These are phyloP conservation scores for Natrix natrix DNA, from an alignment of 2,797 vertebrate species.

Conservation along the genomic window DNA sequence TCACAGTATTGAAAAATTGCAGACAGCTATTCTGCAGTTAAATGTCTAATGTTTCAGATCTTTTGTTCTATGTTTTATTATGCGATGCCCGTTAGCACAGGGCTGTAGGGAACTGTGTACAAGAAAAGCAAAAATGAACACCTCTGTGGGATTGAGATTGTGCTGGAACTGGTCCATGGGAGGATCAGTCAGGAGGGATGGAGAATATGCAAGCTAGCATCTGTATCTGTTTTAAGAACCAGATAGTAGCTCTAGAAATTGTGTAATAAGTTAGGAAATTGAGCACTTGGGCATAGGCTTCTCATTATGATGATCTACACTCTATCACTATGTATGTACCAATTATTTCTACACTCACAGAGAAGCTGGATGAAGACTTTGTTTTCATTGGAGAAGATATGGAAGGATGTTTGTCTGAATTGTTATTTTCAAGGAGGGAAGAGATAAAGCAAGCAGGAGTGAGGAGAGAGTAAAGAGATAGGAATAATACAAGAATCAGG, in stretches of 20 bases:
- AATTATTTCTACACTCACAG: neutral
- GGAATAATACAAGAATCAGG: neutral
- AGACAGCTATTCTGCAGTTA: slow-evolving; percentile 19
- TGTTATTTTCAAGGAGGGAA: neutral
- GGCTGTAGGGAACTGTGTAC: neutral
- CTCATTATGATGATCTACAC: neutral
- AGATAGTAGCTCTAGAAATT: neutral
- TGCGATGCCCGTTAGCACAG: slow-evolving; percentile 3
- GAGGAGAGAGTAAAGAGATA: neutral
- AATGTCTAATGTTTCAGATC: slow-evolving; percentile 38
- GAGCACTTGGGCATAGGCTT: neutral
- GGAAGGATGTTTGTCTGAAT: neutral
- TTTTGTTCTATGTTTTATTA: slow-evolving; percentile 44
- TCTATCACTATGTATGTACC: neutral
- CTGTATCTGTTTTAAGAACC: neutral
- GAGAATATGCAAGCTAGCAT: neutral
- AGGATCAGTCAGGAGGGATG: neutral
- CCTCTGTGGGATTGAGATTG: neutral
- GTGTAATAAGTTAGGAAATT: neutral
- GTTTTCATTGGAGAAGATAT: neutral
- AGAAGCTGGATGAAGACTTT: neutral
- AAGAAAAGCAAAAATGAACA: neutral
- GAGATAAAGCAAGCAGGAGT: neutral
- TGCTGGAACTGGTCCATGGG: neutral
- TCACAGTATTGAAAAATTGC: slow-evolving; percentile 55